Conservation (phyloP, 2,888 invertebrate genomes). For the Lithophane ornitopus region DNA sequence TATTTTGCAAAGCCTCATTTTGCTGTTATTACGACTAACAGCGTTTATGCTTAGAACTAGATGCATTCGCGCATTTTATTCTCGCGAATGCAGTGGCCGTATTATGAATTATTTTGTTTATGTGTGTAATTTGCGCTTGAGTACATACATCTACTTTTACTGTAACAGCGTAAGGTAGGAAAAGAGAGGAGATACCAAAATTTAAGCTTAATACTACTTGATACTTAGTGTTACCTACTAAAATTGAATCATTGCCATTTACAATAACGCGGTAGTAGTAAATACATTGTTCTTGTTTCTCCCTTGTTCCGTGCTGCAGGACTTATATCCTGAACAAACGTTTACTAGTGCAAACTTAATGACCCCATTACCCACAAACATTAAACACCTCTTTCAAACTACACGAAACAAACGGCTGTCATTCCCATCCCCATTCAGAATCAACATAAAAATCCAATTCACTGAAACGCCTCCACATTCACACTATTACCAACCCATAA, state of each 20-base stretch:
- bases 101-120: slow-evolving; percentile 57
- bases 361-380: slow-evolving; percentile 19
- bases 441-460: slow-evolving; percentile 52
- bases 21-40: slow-evolving; percentile 6
- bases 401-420: slow-evolving; percentile 12
- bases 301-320: not conserved
- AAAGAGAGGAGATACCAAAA: not conserved
- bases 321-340: slow-evolving; percentile 13
- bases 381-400: slow-evolving; percentile 29
- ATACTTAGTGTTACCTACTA: too few relatives aligned
- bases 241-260: not conserved
- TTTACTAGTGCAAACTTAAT: slow-evolving; percentile 8
- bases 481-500: slow-evolving; percentile 27
- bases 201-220: too few relatives aligned
- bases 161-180: not conserved
- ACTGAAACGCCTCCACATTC: slow-evolving; percentile 13
- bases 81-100: slow-evolving; percentile 2
- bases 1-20: slow-evolving; percentile 20
- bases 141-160: slow-evolving; percentile 39
- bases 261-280: not conserved
- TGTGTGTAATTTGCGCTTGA: slow-evolving; percentile 50
- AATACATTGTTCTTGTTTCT: not conserved
- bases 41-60: slow-evolving; percentile 35
- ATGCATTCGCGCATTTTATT: slow-evolving; percentile 22
- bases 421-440: slow-evolving; percentile 21